Conservation (phyloP, 1,140 invertebrate species). For the Drosophila sturtevanti region DNA sequence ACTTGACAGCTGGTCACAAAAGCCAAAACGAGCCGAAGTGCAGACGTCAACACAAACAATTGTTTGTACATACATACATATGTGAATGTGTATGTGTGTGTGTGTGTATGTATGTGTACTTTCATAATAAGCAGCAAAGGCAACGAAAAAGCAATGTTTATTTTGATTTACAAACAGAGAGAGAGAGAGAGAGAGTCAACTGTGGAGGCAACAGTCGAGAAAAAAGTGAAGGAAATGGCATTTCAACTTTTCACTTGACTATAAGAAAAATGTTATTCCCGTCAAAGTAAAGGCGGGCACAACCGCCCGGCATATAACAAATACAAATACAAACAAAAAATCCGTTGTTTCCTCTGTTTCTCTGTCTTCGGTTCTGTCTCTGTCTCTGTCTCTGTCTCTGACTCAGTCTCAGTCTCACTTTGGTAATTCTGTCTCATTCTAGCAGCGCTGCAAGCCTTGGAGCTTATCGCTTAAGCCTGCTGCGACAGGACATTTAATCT, state of each 20-base stretch:
- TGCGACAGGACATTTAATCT: slow-evolving; percentile 81
- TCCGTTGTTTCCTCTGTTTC: neutral
- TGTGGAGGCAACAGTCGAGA: neutral
- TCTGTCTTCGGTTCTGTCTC: too few species aligned
- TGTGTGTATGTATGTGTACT: slow-evolving; percentile 39
- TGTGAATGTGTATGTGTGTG: slow-evolving; percentile 31
- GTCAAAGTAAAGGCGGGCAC: too few species aligned
- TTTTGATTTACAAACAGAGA: slow-evolving; percentile 59
- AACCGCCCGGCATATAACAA: slow-evolving; percentile 34
- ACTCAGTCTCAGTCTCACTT: neutral
- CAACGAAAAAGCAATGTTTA: slow-evolving; percentile 75
- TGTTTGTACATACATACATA: slow-evolving; percentile 21
- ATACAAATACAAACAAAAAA: slow-evolving; percentile 50
- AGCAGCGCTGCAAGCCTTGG: slow-evolving; percentile 41
- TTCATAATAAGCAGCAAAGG: slow-evolving; percentile 61
- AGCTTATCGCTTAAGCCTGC: slow-evolving; percentile 71
- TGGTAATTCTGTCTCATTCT: neutral
- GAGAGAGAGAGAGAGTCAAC: slow-evolving; percentile 9
- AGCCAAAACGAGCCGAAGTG: slow-evolving; percentile 51
- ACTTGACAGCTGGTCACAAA: slow-evolving; percentile 74
- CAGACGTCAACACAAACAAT: slow-evolving; percentile 57
- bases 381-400: neutral
- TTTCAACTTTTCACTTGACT: slow-evolving; percentile 61
- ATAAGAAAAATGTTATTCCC: slow-evolving; percentile 54
- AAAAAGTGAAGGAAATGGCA: slow-evolving; percentile 24